Base-by-base conservation (phyloP, 2,888 invertebrate species). In the Trypoxylon attenuatum region DNA sequence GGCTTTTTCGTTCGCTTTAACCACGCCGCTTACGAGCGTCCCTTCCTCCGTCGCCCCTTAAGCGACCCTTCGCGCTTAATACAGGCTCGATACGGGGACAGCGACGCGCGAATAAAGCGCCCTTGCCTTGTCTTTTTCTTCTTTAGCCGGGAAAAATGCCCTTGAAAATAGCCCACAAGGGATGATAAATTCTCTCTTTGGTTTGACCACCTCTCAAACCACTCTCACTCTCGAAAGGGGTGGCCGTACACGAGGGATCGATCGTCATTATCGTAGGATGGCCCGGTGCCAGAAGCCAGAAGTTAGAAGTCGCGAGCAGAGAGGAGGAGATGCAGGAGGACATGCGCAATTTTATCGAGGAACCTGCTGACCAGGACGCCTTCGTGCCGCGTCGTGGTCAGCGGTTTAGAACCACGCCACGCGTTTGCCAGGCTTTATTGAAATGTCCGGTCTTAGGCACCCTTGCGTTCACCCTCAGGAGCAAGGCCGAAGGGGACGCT, bases 371-470 rank as follows among this genome's bases (percentile, higher is more conserved):
- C 79, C 79, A 73, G 73, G 74, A 69, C 45, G 13, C n/a, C 10
- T 10, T 4, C 33, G 33, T 33, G 3, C n/a, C 5, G 41, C 59
- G 73, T 65, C 76, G 82, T 71, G 77, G 81, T 82, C 79, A 79
- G 76, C 73, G 80, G 78, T 78, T 79, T 78, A 60, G 76, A 71
- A 70, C 66, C 66, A 45, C 69, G 72, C 66, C 66, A 45, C 69
- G 72, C 78, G 79, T 82, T 82, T 74, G 68, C 81, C 71, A 66
- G 80, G 81, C 79, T 82, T 85, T 84, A 86, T 86, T 86, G 86
- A 86, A 86, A 85, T 83, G 85, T 86, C 82, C 82, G 83, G 82
- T 82, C 83, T 82, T 82, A 79, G 80, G 60, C 74, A 69, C 59
- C 64, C 64, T 45, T 10, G n/a, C 47, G 23, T 42, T 25, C 56